Base-by-base conservation (phyloP, 2,113 vertebrate species). In the Toxotes chatareus region DNA sequence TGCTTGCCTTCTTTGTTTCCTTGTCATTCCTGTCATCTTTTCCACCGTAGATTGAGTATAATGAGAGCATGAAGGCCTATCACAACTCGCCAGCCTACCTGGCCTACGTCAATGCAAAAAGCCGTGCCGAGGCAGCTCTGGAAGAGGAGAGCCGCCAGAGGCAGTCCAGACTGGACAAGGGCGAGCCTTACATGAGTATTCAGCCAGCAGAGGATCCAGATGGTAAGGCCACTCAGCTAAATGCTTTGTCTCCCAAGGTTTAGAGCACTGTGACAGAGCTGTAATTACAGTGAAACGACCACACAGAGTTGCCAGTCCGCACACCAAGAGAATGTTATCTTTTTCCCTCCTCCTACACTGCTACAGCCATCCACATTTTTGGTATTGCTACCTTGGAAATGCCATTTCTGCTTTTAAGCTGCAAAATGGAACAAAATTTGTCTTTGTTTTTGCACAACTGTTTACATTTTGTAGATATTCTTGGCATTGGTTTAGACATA, bases 21-120 rank as follows among this genome's bases (percentile, higher is more conserved):
- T 78, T 21, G 79, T 91, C 88, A 92, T 91, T 87, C 65, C 84
- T 90, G 62, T 88, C 68, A 42, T 93, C 82, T 92, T 77, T 57
- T 77, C 85, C 69, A 55, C 82, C 93, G 47, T 95, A 99, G 98
- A 99, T 99, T 68, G 98, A 99, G 90, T 99, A 99, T 94, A 99
- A 99, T 88, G 98, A 99, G 93, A 99, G 97, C 91, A 97, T 99
- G 98, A 99, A 99, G 94, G 97, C 97, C 85, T 99, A 99, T 92
- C 98, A 99, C 89, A 99, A 99, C 91, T 99, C 98, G 16, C 98
- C 98, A 7, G 98, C 98, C 1, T 99, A 99, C 95, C 96, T 99
- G 55, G 98, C 98, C 73, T 99, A 99, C 80, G 97, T 99, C 93
- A 99, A 97, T 23, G 98, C 98, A 19, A 99, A 99, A 87, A 99